phyloP scores from a whole-genome alignment of 2,113 vertebrate species.

The Carassius gibelio region DNA sequence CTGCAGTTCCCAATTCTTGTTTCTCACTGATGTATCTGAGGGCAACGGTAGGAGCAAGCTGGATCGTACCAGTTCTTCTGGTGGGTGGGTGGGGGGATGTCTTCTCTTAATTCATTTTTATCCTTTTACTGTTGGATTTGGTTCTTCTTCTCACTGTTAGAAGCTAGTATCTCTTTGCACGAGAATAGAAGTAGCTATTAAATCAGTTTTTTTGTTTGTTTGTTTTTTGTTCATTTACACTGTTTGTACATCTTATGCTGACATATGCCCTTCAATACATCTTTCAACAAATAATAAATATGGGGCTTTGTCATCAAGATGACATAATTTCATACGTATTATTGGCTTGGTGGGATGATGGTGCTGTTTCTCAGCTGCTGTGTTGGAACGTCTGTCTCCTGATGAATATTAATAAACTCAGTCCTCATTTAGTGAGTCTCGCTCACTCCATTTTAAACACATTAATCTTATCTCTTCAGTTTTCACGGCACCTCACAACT shows the following conservation, averaged over 20 bases:
- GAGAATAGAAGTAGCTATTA: not conserved
- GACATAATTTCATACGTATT: not conserved
- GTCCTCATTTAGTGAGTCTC: slow-evolving; percentile 14
- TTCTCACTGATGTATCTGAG: slow-evolving; percentile 81
- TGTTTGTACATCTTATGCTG: not conserved
- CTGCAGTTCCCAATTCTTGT: slow-evolving; percentile 76
- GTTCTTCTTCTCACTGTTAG: not conserved
- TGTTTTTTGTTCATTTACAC: not conserved
- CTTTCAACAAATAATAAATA: not conserved
- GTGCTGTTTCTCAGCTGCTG: not conserved
- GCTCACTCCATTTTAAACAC: slow-evolving; percentile 3
- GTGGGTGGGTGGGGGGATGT: not conserved
- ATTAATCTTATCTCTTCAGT: slow-evolving; percentile 2
- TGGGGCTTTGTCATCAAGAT: not conserved
- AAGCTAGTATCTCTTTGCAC: not conserved
- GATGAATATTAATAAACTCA: slow-evolving; percentile 32
- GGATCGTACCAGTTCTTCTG: slow-evolving; percentile 73
- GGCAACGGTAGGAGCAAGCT: slow-evolving; percentile 81
- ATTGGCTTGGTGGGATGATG: not conserved
- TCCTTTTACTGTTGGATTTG: slow-evolving; percentile 5
- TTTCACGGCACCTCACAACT: slow-evolving; percentile 4
- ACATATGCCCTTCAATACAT: not conserved
- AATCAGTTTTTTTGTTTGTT: too few relatives aligned
- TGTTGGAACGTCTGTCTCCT: slow-evolving; percentile 8
- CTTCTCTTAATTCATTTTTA: slow-evolving; percentile 43